Evolutionary conservation across 2,113 vertebrate genomes (phyloP), one percentile per base, ranked within the genome.

Genomic region (Willisornis vidua): DNA sequence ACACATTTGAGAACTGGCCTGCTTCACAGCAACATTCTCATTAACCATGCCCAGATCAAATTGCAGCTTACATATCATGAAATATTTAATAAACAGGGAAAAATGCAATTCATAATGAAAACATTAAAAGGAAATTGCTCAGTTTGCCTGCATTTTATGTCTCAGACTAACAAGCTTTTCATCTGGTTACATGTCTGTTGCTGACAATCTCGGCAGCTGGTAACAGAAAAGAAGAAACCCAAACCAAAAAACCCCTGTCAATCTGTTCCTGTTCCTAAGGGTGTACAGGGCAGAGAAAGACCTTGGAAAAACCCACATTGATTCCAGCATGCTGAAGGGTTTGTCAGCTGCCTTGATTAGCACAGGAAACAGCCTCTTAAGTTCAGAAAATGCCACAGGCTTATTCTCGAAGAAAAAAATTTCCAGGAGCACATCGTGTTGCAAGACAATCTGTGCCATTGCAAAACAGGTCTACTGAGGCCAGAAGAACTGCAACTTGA

Each of bases 291-390:
- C 37, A 90, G 39, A 94, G 77, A 93, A 88, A 57, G 70, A 96
- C 76, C 22, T 33, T 67, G 35, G 59, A 73, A 49, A 96, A 97
- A 89, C 49, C 54, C 5, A 7, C 49, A 93, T 14, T 66, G 89
- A 94, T 84, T 92, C 65, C 85, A 74, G 66, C 49, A 70, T 3
- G 33, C 85, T 78, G 48, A 94, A 85, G 33, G 63, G 25, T 77
- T 78, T 88, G 58, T 87, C 85, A 95, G 79, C 74, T 89, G 52
- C 57, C 80, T 92, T 78, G 79, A 88, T 85, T 88, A 94, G 57
- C 49, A 85, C 26, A 87, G 51, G 87, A 91, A 88, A 74, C n/a
- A 87, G 35, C 43, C 78, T 72, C 57, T 24, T n/a, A 59, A 84
- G 68, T 61, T 90, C 84, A 85, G 33, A 94, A 74, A 96, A 96